phyloP scores from a whole-genome alignment of 1,140 invertebrate species.

The Cherax quadricarinatus region DNA sequence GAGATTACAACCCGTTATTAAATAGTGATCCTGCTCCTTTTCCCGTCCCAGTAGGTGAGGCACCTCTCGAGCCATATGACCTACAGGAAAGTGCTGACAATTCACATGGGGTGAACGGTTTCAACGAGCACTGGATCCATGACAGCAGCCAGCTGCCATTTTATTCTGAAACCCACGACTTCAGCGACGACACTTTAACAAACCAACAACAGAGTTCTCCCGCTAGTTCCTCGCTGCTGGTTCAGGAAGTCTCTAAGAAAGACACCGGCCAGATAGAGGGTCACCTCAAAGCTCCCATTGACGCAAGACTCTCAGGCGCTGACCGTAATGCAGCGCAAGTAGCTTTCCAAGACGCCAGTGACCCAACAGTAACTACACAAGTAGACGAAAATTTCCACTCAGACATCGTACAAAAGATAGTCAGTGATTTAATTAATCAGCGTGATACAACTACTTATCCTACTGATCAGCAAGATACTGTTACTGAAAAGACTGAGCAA shows the following conservation, averaged over 20 bases:
- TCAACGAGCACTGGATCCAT: neutral
- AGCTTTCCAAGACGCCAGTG: neutral
- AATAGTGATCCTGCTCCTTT: constrained; percentile 9
- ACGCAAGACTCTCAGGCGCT: neutral
- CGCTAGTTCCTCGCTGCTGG: neutral
- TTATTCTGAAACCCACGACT: neutral
- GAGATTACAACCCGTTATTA: constrained; percentile 9
- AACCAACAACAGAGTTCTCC: neutral
- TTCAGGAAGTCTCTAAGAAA: neutral
- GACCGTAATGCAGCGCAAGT: neutral
- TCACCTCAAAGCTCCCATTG: neutral
- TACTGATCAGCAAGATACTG: neutral
- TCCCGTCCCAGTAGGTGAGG: neutral
- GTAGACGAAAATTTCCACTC: neutral
- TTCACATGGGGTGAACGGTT: neutral
- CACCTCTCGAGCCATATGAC: neutral
- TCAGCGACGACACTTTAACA: neutral
- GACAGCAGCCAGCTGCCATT: neutral
- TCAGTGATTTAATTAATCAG: neutral
- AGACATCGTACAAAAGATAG: neutral
- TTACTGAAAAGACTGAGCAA: too few species aligned
- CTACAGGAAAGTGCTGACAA: neutral
- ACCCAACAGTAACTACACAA: neutral
- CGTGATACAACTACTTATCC: neutral
- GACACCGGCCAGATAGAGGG: neutral